Base-by-base conservation (phyloP, 2,888 invertebrate species). In the Resseliella maxima region DNA sequence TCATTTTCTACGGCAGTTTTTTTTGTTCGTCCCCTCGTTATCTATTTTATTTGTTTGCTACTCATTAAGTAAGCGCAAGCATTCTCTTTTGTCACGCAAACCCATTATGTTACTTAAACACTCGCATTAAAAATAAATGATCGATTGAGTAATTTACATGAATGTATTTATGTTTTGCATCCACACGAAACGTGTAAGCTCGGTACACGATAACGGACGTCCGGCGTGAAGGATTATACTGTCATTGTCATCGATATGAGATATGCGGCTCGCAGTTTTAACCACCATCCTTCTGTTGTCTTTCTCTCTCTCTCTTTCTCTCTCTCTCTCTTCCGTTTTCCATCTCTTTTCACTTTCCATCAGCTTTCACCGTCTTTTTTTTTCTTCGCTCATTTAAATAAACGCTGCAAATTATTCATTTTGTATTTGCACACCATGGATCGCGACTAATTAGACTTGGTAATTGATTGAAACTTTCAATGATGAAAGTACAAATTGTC, bases 1-100 rank as follows among this genome's bases (percentile, higher is more conserved):
- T 72, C 35, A 72, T 35, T 72, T 72, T 27, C 10, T 83, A 38
- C 38, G 38, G 38, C 38, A 38, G 1, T n/a, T 83, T 83, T 83
- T 8, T 50, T 2, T 50, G 8, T 8, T 18, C 18, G 46, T 41
- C 12, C 41, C 5, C 41, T 5, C 36, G 12, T 81, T 81, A 35
- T 36, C 81, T 81, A 27, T 81, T 81, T 81, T 83, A 83, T 83
- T 83, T 72, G 72, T 83, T 83, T 83, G 83, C n/a, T 83, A 38
- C 72, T 72, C 72, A 72, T 72, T 83, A 83, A 38, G 38, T 36
- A 83, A 83, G 83, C 83, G 83, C 38, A 83, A 38, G 83, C 83
- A 83, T 83, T 38, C 38, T 38, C 83, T 36, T 83, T 24, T 83
- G 83, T 83, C 83, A 83, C 83, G 83, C 83, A 24, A 83, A 38